phyloP scores from a whole-genome alignment of 2,113 vertebrate genomes.

The Melanotaenia duboulayi region DNA sequence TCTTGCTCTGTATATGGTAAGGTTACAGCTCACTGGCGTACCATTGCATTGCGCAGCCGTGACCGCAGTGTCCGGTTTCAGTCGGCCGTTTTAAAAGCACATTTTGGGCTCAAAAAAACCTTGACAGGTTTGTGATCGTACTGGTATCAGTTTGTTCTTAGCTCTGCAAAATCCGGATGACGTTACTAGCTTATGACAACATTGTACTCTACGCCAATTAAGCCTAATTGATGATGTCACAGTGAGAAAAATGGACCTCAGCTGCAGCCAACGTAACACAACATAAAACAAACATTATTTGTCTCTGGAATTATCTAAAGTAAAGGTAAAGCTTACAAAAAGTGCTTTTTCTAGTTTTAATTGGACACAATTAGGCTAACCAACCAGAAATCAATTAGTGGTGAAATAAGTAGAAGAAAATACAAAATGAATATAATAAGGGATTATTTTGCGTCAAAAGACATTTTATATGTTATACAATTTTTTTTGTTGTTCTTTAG shows the following conservation, averaged over 20 bases:
- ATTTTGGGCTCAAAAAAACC: slow-evolving; percentile 31
- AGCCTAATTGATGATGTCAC: background rate
- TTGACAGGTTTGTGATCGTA: slow-evolving; percentile 51
- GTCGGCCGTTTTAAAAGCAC: slow-evolving; percentile 33
- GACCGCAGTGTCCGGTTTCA: slow-evolving; percentile 75
- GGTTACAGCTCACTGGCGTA: slow-evolving; percentile 74
- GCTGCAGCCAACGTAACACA: background rate
- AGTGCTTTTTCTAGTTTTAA: no score
- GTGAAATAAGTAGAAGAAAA: no score
- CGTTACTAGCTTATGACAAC: slow-evolving; percentile 16
- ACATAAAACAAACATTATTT: background rate
- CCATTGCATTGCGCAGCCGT: slow-evolving; percentile 46
- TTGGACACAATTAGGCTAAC: no score
- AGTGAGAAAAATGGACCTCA: background rate
- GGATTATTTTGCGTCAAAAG: no score
- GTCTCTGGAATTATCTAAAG: background rate
- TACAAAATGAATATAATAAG: no score
- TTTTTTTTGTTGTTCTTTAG: no score
- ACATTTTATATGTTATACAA: no score
- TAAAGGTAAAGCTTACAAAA: no score
- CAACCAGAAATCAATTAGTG: no score
- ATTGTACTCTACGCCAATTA: slow-evolving; percentile 16
- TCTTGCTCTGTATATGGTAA: slow-evolving; percentile 91
- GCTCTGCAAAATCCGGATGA: slow-evolving; percentile 7
- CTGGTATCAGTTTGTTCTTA: slow-evolving; percentile 33